Percentiles rank a stretch among this genome's conserved stretches.
Conservation (phyloP, 2,888 invertebrate genomes). For the Parnassius apollo region DNA sequence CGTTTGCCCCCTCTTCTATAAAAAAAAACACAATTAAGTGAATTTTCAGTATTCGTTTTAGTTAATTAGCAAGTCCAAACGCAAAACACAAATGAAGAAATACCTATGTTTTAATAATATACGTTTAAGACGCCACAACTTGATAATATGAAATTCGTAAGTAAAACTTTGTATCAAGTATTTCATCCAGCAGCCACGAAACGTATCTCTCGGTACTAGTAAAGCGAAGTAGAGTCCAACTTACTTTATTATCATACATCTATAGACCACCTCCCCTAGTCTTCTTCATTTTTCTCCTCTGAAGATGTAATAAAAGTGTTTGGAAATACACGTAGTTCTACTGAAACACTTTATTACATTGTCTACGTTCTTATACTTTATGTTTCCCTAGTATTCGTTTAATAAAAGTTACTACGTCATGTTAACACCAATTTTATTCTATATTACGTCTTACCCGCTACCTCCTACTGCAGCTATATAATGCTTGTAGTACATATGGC, state of each 20-base stretch:
- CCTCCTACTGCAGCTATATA: no score
- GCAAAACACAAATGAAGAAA: not conserved
- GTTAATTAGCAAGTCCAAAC: no score
- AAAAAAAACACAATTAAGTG: no score
- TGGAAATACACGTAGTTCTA: not conserved
- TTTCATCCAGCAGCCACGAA: conserved; percentile 5
- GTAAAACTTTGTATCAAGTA: conserved; percentile 19
- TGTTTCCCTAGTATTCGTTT: no score
- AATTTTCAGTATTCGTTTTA: no score
- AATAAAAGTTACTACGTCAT: no score
- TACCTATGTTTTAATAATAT: not conserved
- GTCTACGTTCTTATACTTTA: no score
- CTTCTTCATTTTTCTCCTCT: conserved; percentile 2
- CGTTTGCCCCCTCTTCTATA: no score
- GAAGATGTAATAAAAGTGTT: conserved; percentile 3
- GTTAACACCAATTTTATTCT: no score
- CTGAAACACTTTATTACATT: no score
- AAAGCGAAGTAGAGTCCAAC: not conserved
- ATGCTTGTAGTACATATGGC: no score
- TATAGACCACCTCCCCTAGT: not conserved
- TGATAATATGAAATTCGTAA: conserved; percentile 16
- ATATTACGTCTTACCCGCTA: no score
- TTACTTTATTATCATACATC: conserved; percentile 14
- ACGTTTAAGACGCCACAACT: conserved; percentile 9
- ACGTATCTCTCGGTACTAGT: not conserved